Percentiles rank a stretch among this genome's conserved stretches.
These are phyloP conservation scores for Pseudopipra pipra DNA, from an alignment of 2,113 vertebrate species.

Conservation along the genomic window DNA sequence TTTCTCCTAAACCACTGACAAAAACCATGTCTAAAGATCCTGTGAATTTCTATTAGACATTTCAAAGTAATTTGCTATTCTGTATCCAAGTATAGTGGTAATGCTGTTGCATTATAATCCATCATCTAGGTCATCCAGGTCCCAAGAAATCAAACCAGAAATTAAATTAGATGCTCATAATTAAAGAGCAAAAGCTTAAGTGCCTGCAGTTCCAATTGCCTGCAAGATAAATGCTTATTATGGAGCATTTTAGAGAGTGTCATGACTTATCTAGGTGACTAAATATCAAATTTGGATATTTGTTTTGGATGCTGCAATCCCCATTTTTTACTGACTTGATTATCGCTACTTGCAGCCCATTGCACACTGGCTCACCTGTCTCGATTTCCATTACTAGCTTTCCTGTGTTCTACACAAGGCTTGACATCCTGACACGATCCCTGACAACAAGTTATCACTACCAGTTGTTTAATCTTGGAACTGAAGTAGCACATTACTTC, in stretches of 20 bases:
- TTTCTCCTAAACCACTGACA: background rate
- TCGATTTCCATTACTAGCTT: background rate
- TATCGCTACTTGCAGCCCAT: background rate
- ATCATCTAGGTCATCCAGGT: background rate
- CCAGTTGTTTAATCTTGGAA: conserved; percentile 29
- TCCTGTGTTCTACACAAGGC: background rate
- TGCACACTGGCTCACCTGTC: background rate
- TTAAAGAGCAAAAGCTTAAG: background rate
- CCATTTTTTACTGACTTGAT: background rate
- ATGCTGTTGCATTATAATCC: background rate
- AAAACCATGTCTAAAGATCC: background rate
- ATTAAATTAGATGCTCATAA: background rate
- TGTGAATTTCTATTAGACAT: background rate
- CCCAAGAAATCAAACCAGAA: background rate
- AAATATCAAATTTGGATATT: background rate
- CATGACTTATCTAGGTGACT: background rate
- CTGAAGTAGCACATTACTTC: background rate
- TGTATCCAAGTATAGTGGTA: background rate
- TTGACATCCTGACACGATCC: background rate
- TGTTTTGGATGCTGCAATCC: background rate
- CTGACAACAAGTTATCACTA: background rate
- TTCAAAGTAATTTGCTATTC: background rate
- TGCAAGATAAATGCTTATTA: background rate
- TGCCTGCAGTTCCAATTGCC: background rate
- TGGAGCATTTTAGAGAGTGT: background rate